These are phyloP conservation scores for Scaptomyza graminum DNA, from an alignment of 1,140 invertebrate genomes.

Conservation along the genomic window DNA sequence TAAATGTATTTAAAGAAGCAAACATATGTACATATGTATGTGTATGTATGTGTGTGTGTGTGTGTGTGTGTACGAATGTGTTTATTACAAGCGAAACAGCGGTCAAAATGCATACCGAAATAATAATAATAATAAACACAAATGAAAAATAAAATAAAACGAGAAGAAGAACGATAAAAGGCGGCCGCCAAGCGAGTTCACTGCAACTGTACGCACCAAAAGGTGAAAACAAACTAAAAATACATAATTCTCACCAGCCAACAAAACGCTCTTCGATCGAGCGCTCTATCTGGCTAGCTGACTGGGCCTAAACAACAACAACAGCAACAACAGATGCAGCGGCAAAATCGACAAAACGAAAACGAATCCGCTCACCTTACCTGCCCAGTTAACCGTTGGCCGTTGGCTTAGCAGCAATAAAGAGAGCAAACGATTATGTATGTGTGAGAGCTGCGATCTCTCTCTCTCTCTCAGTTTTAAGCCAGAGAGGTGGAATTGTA, in stretches of 20 bases:
- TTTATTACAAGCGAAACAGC: constrained; percentile 14
- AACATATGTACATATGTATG: constrained; percentile 3
- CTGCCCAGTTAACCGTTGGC: constrained; percentile 24
- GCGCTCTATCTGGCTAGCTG: constrained; percentile 27
- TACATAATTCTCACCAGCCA: constrained; percentile 72
- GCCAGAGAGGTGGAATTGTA: constrained; percentile 6
- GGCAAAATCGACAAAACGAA: constrained; percentile 9
- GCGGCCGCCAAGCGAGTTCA: constrained; percentile 8
- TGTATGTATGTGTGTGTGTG: neutral
- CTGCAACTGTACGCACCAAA: constrained; percentile 67
- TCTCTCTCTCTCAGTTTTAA: neutral
- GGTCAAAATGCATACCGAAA: constrained; percentile 17
- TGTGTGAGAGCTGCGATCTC: neutral
- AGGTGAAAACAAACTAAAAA: constrained; percentile 79
- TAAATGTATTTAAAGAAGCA: constrained; percentile 18
- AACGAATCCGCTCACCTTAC: constrained; percentile 38
- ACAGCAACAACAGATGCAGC: neutral
- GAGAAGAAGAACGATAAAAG: neutral
- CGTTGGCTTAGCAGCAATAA: constrained; percentile 6
- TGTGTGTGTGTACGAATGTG: constrained; percentile 4
- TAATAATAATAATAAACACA: constrained; percentile 9
- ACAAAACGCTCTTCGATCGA: constrained; percentile 47
- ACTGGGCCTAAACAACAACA: constrained; percentile 3
- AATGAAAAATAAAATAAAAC: constrained; percentile 31
- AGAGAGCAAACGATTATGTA: neutral